A percentile compares a stretch with the other conserved stretches of the same genome.
These are phyloP conservation scores for Proteles cristata DNA, from an alignment of 2,113 vertebrate species.

Conservation along the genomic window DNA sequence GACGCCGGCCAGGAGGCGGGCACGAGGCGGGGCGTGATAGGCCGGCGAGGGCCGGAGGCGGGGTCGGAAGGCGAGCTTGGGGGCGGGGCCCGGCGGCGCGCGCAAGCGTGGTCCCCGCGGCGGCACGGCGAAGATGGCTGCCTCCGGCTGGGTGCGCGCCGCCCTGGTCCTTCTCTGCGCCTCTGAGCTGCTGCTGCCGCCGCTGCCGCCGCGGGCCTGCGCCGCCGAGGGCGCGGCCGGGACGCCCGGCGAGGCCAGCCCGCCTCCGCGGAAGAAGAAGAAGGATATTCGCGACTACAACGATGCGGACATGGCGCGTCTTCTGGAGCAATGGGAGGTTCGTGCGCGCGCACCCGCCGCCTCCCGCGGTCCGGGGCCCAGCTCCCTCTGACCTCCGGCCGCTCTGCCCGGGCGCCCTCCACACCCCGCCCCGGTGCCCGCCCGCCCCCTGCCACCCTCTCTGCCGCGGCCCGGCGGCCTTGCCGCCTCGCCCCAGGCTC, in stretches of 20 bases:
- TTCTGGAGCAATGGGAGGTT: slow-evolving; percentile 98
- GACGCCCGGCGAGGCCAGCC: slow-evolving; percentile 58
- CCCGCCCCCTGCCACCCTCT: background rate
- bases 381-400: background rate
- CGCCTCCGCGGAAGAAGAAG: slow-evolving; percentile 87
- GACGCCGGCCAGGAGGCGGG: background rate
- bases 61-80: no score
- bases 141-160: background rate
- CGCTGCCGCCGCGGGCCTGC: slow-evolving; percentile 58
- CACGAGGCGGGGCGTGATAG: background rate
- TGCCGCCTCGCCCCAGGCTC: no score
- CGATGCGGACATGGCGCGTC: slow-evolving; percentile 97
- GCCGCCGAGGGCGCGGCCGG: slow-evolving; percentile 52
- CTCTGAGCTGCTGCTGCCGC: slow-evolving; percentile 16
- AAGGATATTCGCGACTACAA: slow-evolving; percentile 98
- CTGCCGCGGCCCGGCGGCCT: background rate
- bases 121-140: slow-evolving; percentile 82
- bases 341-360: background rate
- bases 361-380: no score
- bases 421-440: background rate
- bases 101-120: background rate
- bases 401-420: background rate
- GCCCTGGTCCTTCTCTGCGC: slow-evolving; percentile 60
- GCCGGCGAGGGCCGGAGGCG: background rate
- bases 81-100: background rate